Evolutionary conservation across 2,113 vertebrate genomes (phyloP).

Genomic region (Chaetops frenatus): DNA sequence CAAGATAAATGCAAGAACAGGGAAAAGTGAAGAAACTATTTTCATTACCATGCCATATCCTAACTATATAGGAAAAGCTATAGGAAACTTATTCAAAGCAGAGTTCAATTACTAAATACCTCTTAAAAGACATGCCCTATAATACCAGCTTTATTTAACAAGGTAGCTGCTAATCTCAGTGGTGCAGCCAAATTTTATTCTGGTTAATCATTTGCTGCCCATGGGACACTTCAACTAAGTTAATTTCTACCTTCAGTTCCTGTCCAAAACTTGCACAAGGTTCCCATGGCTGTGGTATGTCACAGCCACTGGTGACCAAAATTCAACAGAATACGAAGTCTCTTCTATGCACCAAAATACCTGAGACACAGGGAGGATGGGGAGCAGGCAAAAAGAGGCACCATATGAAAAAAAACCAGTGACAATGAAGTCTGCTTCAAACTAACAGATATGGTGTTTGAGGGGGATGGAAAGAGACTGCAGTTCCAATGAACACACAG

Average conservation of each 20-base stretch:
- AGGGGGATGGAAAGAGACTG: background rate
- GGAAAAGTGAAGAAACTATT: background rate
- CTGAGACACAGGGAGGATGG: background rate
- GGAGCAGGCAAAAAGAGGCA: background rate
- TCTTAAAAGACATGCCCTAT: background rate
- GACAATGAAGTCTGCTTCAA: background rate
- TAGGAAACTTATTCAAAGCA: background rate
- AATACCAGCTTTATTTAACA: background rate
- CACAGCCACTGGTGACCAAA: background rate
- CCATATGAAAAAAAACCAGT: background rate
- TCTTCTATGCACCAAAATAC: background rate
- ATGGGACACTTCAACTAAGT: background rate
- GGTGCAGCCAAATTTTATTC: background rate
- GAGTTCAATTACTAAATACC: background rate
- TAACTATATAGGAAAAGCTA: background rate
- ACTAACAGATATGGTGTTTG: background rate
- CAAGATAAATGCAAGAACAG: fast-evolving
- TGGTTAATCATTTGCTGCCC: background rate
- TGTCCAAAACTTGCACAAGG: background rate
- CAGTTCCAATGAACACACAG: background rate
- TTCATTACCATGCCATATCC: background rate
- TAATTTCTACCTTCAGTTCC: background rate
- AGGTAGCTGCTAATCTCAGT: background rate
- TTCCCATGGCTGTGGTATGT: background rate
- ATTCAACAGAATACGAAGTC: background rate